Evolutionary conservation across 2,888 invertebrate species (phyloP).

Genomic region (Latrodectus hesperus): DNA sequence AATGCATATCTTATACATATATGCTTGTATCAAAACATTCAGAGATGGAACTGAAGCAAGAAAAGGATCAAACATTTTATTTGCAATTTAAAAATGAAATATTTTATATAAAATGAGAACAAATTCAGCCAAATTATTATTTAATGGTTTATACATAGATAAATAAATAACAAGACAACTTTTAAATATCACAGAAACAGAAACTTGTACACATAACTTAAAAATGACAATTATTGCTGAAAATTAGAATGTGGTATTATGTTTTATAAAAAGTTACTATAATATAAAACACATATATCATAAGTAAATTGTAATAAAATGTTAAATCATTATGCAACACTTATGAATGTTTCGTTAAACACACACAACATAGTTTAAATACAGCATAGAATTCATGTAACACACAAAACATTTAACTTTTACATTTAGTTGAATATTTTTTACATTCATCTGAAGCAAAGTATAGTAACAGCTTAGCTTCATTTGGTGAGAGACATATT

Average conservation of each 20-base stretch:
- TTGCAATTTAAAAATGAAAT: not conserved
- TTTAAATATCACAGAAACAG: not conserved
- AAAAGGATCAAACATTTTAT: slow-evolving; percentile 2
- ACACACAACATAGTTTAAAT: not conserved
- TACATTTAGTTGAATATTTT: not conserved
- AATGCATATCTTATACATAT: no score
- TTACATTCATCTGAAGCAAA: no score
- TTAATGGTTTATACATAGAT: no score
- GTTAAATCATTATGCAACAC: not conserved
- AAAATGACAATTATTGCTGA: not conserved
- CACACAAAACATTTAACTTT: not conserved
- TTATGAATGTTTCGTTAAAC: not conserved
- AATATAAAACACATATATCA: not conserved
- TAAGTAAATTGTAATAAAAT: not conserved
- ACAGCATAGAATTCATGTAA: not conserved
- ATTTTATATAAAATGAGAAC: not conserved
- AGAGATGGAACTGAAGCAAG: not conserved
- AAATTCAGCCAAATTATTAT: no score
- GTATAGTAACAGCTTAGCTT: not conserved
- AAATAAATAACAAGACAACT: no score
- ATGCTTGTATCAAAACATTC: not conserved
- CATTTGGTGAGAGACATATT: not conserved
- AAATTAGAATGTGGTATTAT: not conserved
- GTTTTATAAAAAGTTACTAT: not conserved
- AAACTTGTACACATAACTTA: not conserved